Evolutionary conservation across 2,113 vertebrate species (phyloP), one percentile per base, ranked within the genome.

Genomic region (Dicaeum eximium): DNA sequence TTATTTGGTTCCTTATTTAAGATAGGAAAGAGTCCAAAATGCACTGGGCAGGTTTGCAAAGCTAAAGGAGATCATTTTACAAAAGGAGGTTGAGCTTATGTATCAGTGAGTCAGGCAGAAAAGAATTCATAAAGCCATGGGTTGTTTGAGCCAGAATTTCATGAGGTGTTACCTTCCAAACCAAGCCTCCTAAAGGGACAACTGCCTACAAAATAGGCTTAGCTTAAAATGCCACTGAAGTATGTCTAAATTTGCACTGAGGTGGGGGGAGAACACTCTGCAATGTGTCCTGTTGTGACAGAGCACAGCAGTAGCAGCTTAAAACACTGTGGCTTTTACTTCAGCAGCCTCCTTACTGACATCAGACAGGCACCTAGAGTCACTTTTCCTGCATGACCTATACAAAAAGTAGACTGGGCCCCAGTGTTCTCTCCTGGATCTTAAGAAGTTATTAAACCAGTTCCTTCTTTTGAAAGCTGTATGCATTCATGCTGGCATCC

Each of bases 361-460:
- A 51, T 85, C 92, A 80, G 53, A 12, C 53, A 70, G 81, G 82
- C 2, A 4, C 37, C 37, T 48, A 47, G 38, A 90, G 88, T 80
- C 78, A 40, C 78, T 95, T 88, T 86, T 88, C 83, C 88, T 90
- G 47, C 58, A 54, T 92, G 90, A 95, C 64, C 90, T 86, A 73
- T 75, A 67, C 51, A 54, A 70, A 83, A 67, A 81, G 51, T 67
- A 77, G 61, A 45, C 73, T 74, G 54, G 27, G n/a, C 71, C 65
- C 64, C 71, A 62, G 45, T 66, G 65, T 73, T 89, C 86, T 88
- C 47, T 88, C 79, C 40, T 86, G 75, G 78, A 60, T 77, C 85
- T 88, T 69, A 81, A 94, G 71, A 79, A 81, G 72, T 95, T 96
- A 92, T 93, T 95, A 95, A 97, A 93, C 58, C 81, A 90, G 44